Percentiles rank a stretch among this genome's conserved stretches.
phyloP scores from a whole-genome alignment of 2,113 vertebrate genomes.

The Alectura lathami region DNA sequence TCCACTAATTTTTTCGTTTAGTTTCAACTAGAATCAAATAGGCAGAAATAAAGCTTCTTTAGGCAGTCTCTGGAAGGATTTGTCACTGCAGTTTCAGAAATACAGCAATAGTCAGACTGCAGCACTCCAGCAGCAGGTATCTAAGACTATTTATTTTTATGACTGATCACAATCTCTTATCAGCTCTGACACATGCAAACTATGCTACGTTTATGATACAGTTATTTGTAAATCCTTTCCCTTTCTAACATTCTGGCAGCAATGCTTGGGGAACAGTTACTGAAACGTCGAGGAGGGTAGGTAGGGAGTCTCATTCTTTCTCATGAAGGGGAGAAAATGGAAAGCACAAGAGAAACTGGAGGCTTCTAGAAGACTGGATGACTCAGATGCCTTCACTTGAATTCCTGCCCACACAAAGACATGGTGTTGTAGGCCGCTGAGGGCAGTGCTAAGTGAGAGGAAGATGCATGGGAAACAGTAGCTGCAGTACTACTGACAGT shows the following conservation, averaged over 20 bases:
- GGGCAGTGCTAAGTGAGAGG: background rate
- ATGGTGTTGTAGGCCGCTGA: background rate
- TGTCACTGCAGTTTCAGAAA: conserved; percentile 44
- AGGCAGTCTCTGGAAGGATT: conserved; percentile 37
- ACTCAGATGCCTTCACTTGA: conserved; percentile 5
- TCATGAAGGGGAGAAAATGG: background rate
- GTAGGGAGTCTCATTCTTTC: background rate
- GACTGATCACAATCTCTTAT: conserved; percentile 35
- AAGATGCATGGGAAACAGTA: background rate
- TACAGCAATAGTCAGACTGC: background rate
- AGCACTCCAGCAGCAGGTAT: background rate
- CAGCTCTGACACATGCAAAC: conserved; percentile 26
- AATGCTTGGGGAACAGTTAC: background rate
- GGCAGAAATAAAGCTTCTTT: conserved; percentile 43
- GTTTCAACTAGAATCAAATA: conserved; percentile 56
- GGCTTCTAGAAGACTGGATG: background rate
- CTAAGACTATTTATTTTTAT: conserved; percentile 37
- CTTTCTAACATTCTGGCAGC: background rate
- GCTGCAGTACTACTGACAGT: background rate
- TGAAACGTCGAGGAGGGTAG: background rate
- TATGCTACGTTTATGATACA: conserved; percentile 19
- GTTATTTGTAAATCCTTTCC: conserved; percentile 17
- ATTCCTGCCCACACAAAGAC: background rate
- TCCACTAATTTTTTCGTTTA: conserved; percentile 57
- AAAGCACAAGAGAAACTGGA: background rate